Conservation (phyloP, 2,113 vertebrate genomes). For the Mus pahari region DNA sequence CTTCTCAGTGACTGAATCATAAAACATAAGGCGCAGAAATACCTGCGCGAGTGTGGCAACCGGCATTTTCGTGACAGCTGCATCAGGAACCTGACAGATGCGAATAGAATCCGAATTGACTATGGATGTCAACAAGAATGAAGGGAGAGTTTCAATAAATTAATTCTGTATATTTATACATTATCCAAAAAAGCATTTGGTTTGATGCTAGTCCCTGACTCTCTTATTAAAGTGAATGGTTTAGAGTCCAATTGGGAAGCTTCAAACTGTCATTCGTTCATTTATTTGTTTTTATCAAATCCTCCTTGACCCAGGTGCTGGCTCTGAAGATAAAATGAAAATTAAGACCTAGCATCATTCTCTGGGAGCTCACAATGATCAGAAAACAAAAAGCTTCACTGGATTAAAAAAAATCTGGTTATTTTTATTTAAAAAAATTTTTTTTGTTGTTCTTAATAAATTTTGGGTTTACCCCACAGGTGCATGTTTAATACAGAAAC, state of each 20-base stretch:
- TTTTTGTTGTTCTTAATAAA: neutral
- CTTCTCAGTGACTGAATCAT: conserved; percentile 62
- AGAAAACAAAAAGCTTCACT: neutral
- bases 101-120: neutral
- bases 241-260: neutral
- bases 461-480: neutral
- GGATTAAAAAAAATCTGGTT: neutral
- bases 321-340: neutral
- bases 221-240: neutral
- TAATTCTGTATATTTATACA: conserved; percentile 14
- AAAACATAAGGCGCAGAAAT: conserved; percentile 56
- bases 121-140: neutral
- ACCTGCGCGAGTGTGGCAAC: conserved; percentile 22
- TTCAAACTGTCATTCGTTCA: neutral
- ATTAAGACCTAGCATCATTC: neutral
- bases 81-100: conserved; percentile 3
- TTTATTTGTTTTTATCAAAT: neutral
- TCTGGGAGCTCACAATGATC: neutral
- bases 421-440: conserved; percentile 21
- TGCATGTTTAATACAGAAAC: neutral
- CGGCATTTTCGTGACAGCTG: neutral
- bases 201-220: neutral
- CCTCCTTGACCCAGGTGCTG: neutral
- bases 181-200: conserved; percentile 24
- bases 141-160: conserved; percentile 1